Base-by-base conservation (phyloP, 35 echinoderm and acorn worm species). In the Lytechinus pictus region DNA sequence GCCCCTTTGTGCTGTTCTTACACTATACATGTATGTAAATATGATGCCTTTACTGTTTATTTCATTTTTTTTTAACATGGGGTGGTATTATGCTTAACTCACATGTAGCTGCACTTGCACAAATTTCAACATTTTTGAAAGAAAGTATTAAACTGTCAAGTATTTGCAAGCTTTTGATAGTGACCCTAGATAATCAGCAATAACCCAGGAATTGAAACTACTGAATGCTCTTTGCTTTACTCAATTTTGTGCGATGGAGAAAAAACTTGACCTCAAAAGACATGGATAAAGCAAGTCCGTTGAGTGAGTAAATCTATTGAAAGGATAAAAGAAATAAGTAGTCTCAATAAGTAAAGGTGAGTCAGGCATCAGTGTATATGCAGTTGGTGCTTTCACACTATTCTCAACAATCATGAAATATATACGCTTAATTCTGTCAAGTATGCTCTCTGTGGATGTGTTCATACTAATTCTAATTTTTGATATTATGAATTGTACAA, bases 251-350 rank as follows among this genome's bases (percentile, higher is more conserved):
- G 66, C 19, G 33, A 44, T 44, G 33, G 19, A n/a, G 66, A 79
- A 4, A n/a, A 79, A 79, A 79, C 19, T 79, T 79, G 66, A 79
- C 66, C 66, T 79, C 66, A 79, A 24, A 79, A 14, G 66, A 44
- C 66, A 24, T n/a, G 66, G 19, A 79, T 5, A 24, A 79, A 79
- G 66, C n/a, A 79, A 79, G 66, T 79, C 66, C 4, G 66, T 79
- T 79, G 66, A 79, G 19, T 79, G 66, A 79, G 66, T 24, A 79
- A 79, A 79, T 79, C 66, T 79, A 79, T 79, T 79, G 66, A 79
- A 79, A 79, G 66, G 66, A 79, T 79, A 79, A 24, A 79, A 79
- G 33, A 79, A 79, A 79, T 79, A 79, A 72, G 61, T 72, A 24
- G 24, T 21, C 61, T 21, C 61, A 72, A n/a, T 79, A 79, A 79